Conservation (phyloP, 2,797 vertebrate genomes). For the Gephyroberyx darwinii region DNA sequence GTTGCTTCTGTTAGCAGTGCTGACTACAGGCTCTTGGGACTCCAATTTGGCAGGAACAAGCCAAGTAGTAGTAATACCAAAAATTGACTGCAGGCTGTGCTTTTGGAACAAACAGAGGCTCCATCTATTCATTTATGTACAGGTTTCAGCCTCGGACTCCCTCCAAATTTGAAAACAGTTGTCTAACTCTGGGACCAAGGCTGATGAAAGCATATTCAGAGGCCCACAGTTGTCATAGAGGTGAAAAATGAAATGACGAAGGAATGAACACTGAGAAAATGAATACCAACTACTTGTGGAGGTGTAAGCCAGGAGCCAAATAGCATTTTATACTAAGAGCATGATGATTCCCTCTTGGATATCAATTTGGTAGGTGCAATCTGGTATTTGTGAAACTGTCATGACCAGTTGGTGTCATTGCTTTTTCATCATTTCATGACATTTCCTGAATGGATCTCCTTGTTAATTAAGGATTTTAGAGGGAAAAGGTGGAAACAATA, state of each 20-base stretch:
- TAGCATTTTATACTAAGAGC: slow-evolving; percentile 20
- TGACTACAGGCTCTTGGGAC: not conserved
- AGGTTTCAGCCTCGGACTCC: not conserved
- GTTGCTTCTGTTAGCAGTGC: not conserved
- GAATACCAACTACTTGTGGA: not conserved
- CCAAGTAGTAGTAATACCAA: not conserved
- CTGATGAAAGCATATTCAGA: not conserved
- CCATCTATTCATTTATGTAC: not conserved
- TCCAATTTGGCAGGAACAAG: not conserved
- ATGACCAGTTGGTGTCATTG: slow-evolving; percentile 4
- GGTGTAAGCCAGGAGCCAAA: no score
- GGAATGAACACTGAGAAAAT: not conserved
- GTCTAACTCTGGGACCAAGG: not conserved
- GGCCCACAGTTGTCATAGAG: not conserved
- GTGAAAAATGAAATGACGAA: not conserved
- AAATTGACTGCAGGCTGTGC: not conserved
- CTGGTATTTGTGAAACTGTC: slow-evolving; percentile 17
- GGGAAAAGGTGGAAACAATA: not conserved
- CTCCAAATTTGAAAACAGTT: not conserved
- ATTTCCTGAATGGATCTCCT: not conserved
- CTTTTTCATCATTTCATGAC: slow-evolving; percentile 3
- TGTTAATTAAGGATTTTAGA: not conserved
- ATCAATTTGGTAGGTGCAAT: slow-evolving; percentile 7
- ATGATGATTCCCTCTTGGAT: not conserved
- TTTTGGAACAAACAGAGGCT: not conserved